Evolutionary conservation across 2,113 vertebrate species (phyloP).

Genomic region (Dasyornis broadbenti): DNA sequence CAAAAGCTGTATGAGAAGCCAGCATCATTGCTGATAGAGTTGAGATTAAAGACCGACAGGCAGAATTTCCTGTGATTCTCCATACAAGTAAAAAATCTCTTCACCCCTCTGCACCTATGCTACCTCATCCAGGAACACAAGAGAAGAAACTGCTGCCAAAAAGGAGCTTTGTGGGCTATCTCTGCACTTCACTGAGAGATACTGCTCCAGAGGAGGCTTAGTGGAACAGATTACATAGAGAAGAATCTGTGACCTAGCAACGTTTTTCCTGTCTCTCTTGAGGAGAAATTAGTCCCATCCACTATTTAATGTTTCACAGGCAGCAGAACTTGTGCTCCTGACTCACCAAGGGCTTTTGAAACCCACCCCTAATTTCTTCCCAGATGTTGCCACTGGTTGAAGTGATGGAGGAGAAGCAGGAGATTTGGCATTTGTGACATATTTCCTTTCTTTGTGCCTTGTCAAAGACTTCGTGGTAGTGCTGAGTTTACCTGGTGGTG

Average conservation of each 20-base stretch:
- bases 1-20: neutral
- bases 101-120: neutral
- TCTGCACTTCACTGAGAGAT: neutral
- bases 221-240: neutral
- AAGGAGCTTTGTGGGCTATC: neutral
- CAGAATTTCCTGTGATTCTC: constrained; percentile 5
- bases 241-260: neutral
- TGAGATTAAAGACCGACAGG: neutral
- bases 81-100: neutral
- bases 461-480: neutral
- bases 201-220: neutral
- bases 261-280: neutral
- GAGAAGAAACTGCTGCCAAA: neutral
- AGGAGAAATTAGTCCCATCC: neutral
- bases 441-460: neutral
- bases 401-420: neutral
- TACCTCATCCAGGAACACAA: neutral
- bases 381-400: neutral
- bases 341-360: neutral
- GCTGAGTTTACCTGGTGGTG: neutral
- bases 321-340: neutral
- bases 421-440: neutral
- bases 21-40: neutral
- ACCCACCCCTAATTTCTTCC: neutral
- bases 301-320: neutral